These are phyloP conservation scores for Oreotrochilus melanogaster DNA, from an alignment of 2,113 vertebrate genomes.

Conservation along the genomic window DNA sequence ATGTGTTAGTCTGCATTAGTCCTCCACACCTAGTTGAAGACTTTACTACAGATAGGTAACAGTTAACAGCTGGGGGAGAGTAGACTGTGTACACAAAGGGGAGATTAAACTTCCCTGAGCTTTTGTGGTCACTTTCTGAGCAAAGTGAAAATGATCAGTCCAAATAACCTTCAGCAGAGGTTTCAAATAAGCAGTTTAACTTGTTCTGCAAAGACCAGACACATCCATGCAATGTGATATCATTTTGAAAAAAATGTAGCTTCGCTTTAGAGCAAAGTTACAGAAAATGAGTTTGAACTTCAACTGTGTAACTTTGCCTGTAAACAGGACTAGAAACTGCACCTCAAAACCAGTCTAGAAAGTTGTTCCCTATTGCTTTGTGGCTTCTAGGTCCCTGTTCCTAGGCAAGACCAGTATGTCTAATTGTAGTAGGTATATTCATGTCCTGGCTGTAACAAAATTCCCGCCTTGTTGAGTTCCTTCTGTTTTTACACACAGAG, in stretches of 20 bases:
- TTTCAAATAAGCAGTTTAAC: neutral
- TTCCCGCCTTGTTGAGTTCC: neutral
- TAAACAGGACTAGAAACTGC: neutral
- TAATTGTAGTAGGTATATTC: neutral
- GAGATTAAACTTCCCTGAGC: neutral
- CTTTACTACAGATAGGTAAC: neutral
- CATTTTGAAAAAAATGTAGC: neutral
- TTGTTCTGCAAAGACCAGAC: neutral
- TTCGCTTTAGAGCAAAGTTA: neutral
- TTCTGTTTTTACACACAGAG: neutral
- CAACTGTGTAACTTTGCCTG: too few relatives aligned
- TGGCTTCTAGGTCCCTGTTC: neutral
- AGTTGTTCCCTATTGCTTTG: neutral
- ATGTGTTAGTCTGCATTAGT: neutral
- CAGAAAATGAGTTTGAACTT: too few relatives aligned
- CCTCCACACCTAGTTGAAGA: neutral
- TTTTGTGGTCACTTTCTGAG: neutral
- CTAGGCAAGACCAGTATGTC: neutral
- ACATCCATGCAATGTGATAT: fast-evolving
- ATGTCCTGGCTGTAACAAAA: neutral
- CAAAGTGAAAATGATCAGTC: neutral
- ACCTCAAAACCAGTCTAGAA: neutral
- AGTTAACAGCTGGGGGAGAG: neutral
- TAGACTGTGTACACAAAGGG: fast-evolving
- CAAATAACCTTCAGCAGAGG: neutral